These are phyloP conservation scores for Murina feae DNA, from an alignment of 2,113 vertebrate species.

Conservation along the genomic window DNA sequence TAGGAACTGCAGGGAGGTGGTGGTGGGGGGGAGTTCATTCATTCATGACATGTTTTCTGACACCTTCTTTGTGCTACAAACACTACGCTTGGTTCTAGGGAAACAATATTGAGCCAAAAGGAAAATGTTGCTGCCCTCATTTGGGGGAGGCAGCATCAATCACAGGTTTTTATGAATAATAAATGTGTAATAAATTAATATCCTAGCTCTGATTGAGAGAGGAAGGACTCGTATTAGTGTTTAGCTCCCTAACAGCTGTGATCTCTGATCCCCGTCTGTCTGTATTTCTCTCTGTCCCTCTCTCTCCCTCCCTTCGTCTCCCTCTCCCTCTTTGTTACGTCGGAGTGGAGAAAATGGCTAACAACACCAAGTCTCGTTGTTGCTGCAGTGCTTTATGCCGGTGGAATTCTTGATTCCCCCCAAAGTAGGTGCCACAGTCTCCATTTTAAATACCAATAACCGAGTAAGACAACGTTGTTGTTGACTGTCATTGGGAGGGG, in stretches of 20 bases:
- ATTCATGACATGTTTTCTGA: not conserved
- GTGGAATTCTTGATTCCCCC: not conserved
- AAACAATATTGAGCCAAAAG: not conserved
- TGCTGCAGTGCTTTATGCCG: not conserved
- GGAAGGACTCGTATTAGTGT: not conserved
- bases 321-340: not conserved
- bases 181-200: not conserved
- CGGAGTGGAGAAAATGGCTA: not conserved
- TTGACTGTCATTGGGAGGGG: not conserved
- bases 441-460: not conserved
- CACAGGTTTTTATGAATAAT: not conserved
- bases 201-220: not conserved
- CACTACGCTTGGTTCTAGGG: not conserved
- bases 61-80: not conserved
- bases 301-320: not conserved
- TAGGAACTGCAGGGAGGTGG: not conserved
- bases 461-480: not conserved
- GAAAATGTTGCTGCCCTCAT: not conserved
- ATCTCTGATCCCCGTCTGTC: not conserved
- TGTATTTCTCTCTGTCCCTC: not conserved
- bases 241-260: not conserved
- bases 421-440: not conserved
- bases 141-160: not conserved
- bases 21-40: not conserved
- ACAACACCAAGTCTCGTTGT: not conserved